Evolutionary conservation across 2,113 vertebrate species (phyloP).

Genomic region (Pycnonotus jocosus): DNA sequence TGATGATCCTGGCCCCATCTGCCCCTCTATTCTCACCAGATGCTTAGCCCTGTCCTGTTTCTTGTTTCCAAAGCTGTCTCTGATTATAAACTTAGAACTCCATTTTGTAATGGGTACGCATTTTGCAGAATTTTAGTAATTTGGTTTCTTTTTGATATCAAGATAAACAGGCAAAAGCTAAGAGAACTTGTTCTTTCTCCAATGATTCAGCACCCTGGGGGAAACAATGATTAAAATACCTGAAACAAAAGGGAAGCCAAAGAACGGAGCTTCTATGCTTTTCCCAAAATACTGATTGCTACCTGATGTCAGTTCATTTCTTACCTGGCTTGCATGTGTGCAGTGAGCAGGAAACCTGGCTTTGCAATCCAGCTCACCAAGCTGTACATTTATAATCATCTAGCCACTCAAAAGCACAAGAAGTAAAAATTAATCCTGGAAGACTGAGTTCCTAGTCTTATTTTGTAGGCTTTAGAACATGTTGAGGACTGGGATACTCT

Average conservation of each 20-base stretch:
- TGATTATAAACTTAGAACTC: neutral
- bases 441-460: neutral
- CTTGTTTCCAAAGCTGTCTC: neutral
- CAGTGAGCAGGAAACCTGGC: neutral
- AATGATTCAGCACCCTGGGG: neutral
- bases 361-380: neutral
- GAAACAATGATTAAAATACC: neutral
- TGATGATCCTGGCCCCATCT: neutral
- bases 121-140: neutral
- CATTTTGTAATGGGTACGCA: rapidly evolving
- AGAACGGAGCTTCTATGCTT: neutral
- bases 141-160: neutral
- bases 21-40: neutral
- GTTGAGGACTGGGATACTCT: rapidly evolving
- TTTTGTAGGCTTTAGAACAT: neutral
- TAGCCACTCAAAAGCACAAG: neutral
- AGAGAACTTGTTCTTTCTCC: neutral
- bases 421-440: neutral
- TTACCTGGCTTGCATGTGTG: neutral
- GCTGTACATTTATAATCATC: neutral
- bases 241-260: neutral
- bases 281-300: neutral
- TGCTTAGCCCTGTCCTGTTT: neutral
- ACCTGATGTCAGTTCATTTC: neutral
- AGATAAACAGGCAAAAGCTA: neutral